Evolutionary conservation across 2,888 invertebrate genomes (phyloP).

Genomic region (Temnothorax unifasciatus): DNA sequence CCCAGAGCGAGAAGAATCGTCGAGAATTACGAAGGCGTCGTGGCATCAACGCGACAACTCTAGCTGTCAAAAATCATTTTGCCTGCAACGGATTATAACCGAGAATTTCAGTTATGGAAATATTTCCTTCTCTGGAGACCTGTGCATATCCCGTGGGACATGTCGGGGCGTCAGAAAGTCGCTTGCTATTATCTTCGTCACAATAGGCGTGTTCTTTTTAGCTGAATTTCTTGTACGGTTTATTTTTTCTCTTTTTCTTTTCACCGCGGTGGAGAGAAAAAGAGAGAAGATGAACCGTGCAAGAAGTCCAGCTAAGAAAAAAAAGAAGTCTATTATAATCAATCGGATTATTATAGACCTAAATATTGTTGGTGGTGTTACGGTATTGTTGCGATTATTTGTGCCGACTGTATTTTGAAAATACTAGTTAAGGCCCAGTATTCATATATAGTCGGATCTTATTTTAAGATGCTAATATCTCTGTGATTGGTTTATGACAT

Average conservation of each 20-base stretch:
- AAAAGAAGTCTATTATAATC: too few relatives aligned
- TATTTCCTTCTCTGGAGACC: too few relatives aligned
- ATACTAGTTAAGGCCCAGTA: neutral
- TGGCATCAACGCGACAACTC: too few relatives aligned
- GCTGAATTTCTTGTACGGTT: too few relatives aligned
- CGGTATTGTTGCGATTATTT: constrained; percentile 24
- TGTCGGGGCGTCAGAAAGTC: constrained; percentile 30
- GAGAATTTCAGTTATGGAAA: constrained; percentile 75
- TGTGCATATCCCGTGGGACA: constrained; percentile 59
- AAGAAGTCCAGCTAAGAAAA: too few relatives aligned
- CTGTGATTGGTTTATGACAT: too few relatives aligned
- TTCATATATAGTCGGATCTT: too few relatives aligned
- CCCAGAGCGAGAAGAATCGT: constrained; percentile 36
- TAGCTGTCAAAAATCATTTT: neutral
- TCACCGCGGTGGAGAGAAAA: too few relatives aligned
- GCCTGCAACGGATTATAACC: constrained; percentile 68
- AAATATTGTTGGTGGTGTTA: constrained; percentile 67
- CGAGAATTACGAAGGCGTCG: neutral
- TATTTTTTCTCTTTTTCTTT: too few relatives aligned
- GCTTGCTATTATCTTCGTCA: constrained; percentile 55
- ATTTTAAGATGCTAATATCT: too few relatives aligned
- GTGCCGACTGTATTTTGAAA: neutral
- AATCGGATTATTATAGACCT: constrained; percentile 78
- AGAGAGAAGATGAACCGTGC: too few relatives aligned
- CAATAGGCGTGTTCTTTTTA: constrained; percentile 37